These are phyloP conservation scores for Actinostola sp. DNA, from an alignment of 92 coral and sea anemone genomes.

Conservation along the genomic window DNA sequence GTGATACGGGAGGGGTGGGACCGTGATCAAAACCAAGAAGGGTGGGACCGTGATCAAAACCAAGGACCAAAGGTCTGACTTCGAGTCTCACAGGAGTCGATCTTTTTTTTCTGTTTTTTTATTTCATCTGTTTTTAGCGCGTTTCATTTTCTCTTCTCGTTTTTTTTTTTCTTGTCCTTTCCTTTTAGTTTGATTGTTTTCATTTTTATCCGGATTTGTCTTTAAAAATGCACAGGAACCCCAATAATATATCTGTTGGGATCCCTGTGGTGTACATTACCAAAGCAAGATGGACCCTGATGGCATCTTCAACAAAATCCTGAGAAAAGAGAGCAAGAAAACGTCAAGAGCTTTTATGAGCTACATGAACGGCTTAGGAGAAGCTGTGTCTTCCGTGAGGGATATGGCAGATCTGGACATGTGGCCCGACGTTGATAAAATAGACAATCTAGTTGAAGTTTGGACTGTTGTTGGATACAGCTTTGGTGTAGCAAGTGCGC, in stretches of 20 bases:
- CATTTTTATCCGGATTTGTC: too few species aligned
- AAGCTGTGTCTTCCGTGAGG: constrained; percentile 58
- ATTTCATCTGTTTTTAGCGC: too few species aligned
- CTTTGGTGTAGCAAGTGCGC: constrained; percentile 66
- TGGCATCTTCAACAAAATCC: constrained; percentile 47
- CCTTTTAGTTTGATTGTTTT: too few species aligned
- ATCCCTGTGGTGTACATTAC: background rate
- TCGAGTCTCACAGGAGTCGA: too few species aligned
- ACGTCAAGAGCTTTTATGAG: constrained; percentile 35
- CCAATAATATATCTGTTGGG: constrained; percentile 5
- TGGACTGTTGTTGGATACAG: constrained; percentile 93
- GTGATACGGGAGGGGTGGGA: too few species aligned
- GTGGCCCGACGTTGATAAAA: constrained; percentile 91
- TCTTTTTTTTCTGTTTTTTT: too few species aligned
- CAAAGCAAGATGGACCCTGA: constrained; percentile 66
- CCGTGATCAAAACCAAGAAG: too few species aligned
- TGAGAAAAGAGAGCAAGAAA: constrained; percentile 49
- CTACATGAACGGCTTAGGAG: constrained; percentile 47
- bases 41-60: too few species aligned
- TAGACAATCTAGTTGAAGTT: constrained; percentile 76
- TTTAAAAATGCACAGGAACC: background rate
- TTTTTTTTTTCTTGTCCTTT: too few species aligned
- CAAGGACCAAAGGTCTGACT: too few species aligned
- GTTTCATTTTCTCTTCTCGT: too few species aligned
- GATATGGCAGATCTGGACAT: constrained; percentile 78